A percentile compares a stretch with the other conserved stretches of the same genome.
Evolutionary conservation across 2,888 invertebrate genomes (phyloP).

Genomic region (Drosophila atroscutellata): DNA sequence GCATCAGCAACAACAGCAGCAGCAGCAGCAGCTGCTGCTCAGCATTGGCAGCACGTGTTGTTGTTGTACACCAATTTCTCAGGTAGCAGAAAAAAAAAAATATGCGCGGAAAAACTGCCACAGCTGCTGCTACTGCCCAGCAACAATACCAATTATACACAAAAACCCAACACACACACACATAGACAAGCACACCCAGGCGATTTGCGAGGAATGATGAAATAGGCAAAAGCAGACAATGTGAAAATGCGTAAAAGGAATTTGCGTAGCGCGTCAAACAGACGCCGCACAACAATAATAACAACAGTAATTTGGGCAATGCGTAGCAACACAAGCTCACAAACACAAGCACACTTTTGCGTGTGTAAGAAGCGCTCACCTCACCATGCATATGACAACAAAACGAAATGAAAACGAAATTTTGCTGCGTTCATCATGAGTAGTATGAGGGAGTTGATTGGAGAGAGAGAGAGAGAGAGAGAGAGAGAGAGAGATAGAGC

Average conservation of each 20-base stretch:
- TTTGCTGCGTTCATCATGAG: slow-evolving; percentile 69
- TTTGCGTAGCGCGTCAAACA: slow-evolving; percentile 74
- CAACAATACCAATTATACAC: slow-evolving; percentile 24
- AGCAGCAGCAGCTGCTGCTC: slow-evolving; percentile 22
- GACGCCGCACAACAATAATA: slow-evolving; percentile 51
- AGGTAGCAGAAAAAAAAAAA: slow-evolving; percentile 37
- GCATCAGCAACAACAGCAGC: not conserved
- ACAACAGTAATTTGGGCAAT: slow-evolving; percentile 7
- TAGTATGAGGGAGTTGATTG: slow-evolving; percentile 3
- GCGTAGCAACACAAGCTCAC: slow-evolving; percentile 20
- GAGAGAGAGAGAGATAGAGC: slow-evolving; percentile 16
- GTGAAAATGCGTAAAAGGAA: slow-evolving; percentile 71
- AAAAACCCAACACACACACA: not conserved
- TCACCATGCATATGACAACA: slow-evolving; percentile 51
- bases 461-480: not conserved
- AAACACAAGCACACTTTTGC: not conserved
- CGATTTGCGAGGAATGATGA: slow-evolving; percentile 66
- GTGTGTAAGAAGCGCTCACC: slow-evolving; percentile 20
- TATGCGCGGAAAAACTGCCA: slow-evolving; percentile 38
- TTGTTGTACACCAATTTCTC: slow-evolving; percentile 20
- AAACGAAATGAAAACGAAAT: slow-evolving; percentile 72
- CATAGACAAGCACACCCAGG: slow-evolving; percentile 12
- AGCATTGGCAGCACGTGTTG: slow-evolving; percentile 38
- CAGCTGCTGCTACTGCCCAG: slow-evolving; percentile 26
- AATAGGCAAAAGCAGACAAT: slow-evolving; percentile 65